Conservation (phyloP, 2,797 vertebrate genomes). For the Alfaro cultratus region DNA sequence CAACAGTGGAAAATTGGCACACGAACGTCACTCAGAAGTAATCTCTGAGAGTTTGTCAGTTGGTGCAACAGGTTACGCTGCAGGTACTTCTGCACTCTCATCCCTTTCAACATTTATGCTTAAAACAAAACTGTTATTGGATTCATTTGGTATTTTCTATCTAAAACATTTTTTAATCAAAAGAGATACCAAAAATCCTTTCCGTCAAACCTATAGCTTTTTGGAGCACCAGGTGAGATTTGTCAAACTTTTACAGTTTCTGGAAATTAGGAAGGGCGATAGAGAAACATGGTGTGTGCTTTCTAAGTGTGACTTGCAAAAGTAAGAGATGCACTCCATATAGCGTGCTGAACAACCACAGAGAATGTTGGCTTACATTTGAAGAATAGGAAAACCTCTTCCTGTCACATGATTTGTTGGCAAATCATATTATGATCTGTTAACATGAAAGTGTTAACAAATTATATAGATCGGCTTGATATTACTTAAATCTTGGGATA, state of each 20-base stretch:
- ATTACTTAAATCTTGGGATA: conserved; percentile 86
- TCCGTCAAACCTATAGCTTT: conserved; percentile 81
- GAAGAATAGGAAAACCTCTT: conserved; percentile 69
- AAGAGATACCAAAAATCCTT: neutral
- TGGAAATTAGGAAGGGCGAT: neutral
- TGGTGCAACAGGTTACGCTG: neutral
- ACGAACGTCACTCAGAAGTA: neutral
- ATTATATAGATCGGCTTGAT: neutral
- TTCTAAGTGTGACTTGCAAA: conserved; percentile 71
- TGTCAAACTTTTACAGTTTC: neutral
- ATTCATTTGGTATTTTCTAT: neutral
- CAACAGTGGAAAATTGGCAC: neutral
- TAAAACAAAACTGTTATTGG: neutral
- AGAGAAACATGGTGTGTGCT: neutral
- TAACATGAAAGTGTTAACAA: neutral
- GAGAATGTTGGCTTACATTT: conserved; percentile 95
- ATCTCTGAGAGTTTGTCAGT: neutral
- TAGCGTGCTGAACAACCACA: conserved; percentile 92
- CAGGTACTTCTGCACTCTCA: neutral
- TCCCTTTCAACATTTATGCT: neutral
- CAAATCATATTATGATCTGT: neutral
- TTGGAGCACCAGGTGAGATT: conserved; percentile 87
- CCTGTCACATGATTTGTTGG: neutral
- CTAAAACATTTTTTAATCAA: neutral
- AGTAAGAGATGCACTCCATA: conserved; percentile 90